Conservation (phyloP, 2,797 vertebrate genomes). For the Anas capensis region DNA sequence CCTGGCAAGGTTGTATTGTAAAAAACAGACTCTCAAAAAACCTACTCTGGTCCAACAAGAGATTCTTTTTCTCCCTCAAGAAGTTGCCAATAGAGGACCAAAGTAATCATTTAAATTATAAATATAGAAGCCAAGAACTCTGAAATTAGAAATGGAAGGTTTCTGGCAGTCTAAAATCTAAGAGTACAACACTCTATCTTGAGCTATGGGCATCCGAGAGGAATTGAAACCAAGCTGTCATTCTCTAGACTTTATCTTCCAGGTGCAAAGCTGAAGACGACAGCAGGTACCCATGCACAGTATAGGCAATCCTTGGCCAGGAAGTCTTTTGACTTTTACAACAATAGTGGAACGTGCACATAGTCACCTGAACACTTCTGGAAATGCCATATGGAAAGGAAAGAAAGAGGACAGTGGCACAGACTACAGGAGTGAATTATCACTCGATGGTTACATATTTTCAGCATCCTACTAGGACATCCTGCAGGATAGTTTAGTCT, state of each 20-base stretch:
- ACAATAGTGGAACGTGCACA: rapidly evolving
- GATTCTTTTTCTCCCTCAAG: neutral
- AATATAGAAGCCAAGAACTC: neutral
- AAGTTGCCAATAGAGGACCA: neutral
- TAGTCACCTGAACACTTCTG: neutral
- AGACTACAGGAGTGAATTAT: constrained; percentile 40
- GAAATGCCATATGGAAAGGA: neutral
- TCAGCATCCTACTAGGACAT: constrained; percentile 65
- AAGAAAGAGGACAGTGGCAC: neutral
- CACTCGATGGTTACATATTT: constrained; percentile 34
- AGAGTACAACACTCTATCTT: neutral
- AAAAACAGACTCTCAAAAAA: neutral
- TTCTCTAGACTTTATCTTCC: neutral
- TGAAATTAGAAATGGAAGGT: neutral
- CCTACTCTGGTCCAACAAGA: neutral
- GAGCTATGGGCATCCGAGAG: neutral
- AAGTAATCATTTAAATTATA: neutral
- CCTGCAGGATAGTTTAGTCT: constrained; percentile 69
- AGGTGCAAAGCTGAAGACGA: neutral
- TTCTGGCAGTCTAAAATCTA: neutral
- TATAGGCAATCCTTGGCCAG: neutral
- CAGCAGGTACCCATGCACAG: neutral
- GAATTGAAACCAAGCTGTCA: neutral
- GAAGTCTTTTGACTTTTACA: neutral
- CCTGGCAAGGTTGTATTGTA: neutral